Percentiles rank a stretch among this genome's conserved stretches.
Conservation (phyloP, 2,888 invertebrate genomes). For the Hylaea fasciaria region DNA sequence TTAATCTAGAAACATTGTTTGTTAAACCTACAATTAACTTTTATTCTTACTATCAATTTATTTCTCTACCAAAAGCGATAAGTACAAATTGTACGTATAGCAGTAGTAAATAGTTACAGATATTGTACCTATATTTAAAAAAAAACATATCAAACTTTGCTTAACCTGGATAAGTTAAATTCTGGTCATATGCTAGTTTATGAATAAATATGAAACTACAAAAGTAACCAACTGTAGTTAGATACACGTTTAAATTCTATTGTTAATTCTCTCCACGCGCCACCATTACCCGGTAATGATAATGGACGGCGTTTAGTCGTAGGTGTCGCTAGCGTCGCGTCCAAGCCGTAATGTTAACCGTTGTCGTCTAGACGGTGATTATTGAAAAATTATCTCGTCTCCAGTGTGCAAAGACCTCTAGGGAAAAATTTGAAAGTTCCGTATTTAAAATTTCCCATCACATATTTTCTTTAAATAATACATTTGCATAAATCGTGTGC, state of each 20-base stretch:
- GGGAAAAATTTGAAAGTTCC: constrained; percentile 1
- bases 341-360: constrained; percentile 9
- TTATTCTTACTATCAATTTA: too few relatives aligned
- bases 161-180: too few relatives aligned
- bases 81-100: too few relatives aligned
- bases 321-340: constrained; percentile 27
- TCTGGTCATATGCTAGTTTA: too few relatives aligned
- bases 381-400: constrained; percentile 25
- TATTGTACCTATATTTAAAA: too few relatives aligned
- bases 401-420: constrained; percentile 25
- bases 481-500: too few relatives aligned
- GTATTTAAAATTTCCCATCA: not conserved
- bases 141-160: too few relatives aligned
- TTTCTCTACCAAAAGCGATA: too few relatives aligned
- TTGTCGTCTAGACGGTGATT: constrained; percentile 30
- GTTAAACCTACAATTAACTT: too few relatives aligned
- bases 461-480: too few relatives aligned
- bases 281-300: constrained; percentile 23
- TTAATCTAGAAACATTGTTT: too few relatives aligned
- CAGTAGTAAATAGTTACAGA: too few relatives aligned
- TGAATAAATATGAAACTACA: not conserved
- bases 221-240: not conserved
- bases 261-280: constrained; percentile 23
- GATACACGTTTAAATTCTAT: not conserved
- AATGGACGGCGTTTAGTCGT: constrained; percentile 25